Conservation (phyloP, 2,113 vertebrate genomes). For the Kryptolebias marmoratus region DNA sequence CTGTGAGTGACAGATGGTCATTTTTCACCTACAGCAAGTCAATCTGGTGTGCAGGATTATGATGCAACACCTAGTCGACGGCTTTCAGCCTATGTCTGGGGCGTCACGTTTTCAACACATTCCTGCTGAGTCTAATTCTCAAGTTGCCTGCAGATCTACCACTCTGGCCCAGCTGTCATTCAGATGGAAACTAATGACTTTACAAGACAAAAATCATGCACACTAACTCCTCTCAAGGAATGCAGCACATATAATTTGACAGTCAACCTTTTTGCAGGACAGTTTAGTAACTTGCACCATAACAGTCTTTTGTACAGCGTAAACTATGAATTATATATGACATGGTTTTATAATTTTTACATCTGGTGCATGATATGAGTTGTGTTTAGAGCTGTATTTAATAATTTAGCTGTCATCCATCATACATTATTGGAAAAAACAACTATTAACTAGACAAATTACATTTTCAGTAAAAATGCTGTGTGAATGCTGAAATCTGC, state of each 20-base stretch:
- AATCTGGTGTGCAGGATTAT: conserved; percentile 55
- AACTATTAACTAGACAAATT: no score
- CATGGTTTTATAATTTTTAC: not conserved
- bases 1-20: conserved; percentile 54
- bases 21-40: conserved; percentile 53
- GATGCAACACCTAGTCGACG: conserved; percentile 43
- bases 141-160: conserved; percentile 29
- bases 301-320: conserved; percentile 5
- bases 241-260: conserved; percentile 24
- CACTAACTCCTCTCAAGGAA: conserved; percentile 31
- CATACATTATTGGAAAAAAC: not conserved
- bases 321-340: conserved; percentile 5
- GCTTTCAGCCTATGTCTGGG: conserved; percentile 29
- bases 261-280: conserved; percentile 13
- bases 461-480: no score
- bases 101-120: conserved; percentile 46
- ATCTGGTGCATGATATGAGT: not conserved
- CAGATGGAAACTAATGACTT: conserved; percentile 44
- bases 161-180: conserved; percentile 54
- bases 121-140: conserved; percentile 39
- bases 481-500: no score
- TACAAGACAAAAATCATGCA: conserved; percentile 6
- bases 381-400: conserved; percentile 11
- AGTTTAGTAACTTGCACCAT: conserved; percentile 1
- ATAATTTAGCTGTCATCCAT: not conserved